Base-by-base conservation (phyloP, 2,113 vertebrate genomes). In the Cottus gobio region DNA sequence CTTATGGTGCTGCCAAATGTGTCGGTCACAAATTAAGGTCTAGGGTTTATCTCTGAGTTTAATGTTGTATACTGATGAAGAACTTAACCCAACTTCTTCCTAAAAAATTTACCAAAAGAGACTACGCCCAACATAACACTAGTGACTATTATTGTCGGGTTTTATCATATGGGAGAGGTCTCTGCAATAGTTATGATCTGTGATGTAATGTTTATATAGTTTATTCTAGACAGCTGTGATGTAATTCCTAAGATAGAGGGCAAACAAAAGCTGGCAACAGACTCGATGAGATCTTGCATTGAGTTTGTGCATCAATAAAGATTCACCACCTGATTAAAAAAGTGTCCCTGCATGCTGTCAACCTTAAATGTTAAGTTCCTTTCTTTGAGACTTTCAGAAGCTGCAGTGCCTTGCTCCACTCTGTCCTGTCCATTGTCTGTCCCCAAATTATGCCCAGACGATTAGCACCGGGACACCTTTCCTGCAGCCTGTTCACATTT, bases 401-500 rank as follows among this genome's bases (percentile, higher is more conserved):
- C 76, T 36, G 22, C 26, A 63, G 39, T 58, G 37, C 24, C 1
- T 52, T 28, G 57, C 75, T 50, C 24, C 24, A 5, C 26, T 50
- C 69, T 1, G 10, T 63, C 42, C 22, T 16, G 20, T 79, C 57
- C 16, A 1, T 71, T 61, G 61, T 75, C 67, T 63, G 61, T 77
- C 71, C 24, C 71, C 4, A 75, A 62, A 63, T 69, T 57, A 67
- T 66, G 75, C 82, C 82, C 62, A 5, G 64, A 37, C 34, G 48
- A 83, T 93, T 73, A 69, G 48, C 85, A 77, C 63, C 78, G 77
- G 75, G 67, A 39, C 11, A 42, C 65, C 44, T 86, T 89, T 79
- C 37, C 70, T 83, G 30, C 82, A 88, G 83, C 74, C 80, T 73
- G 84, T 88, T 71, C 83, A 87, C 79, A 87, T 92, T 92, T 92